A percentile compares a stretch with the other conserved stretches of the same genome.
Conservation (phyloP, 2,888 invertebrate genomes). For the Iselma pallidipennis region DNA sequence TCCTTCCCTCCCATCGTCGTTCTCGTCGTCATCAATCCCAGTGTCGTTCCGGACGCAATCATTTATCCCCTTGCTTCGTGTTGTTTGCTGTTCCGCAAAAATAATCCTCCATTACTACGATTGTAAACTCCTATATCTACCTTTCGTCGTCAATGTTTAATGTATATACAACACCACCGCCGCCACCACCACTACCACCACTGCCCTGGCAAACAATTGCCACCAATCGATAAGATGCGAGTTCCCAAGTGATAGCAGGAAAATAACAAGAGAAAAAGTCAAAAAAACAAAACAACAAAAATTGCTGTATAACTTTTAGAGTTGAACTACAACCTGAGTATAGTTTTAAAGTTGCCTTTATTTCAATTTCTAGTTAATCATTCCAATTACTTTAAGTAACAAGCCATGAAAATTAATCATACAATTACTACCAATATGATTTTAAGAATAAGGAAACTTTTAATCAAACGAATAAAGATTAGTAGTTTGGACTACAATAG, state of each 20-base stretch:
- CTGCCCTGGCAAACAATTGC: conserved; percentile 10
- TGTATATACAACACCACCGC: conserved; percentile 1
- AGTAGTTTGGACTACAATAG: no score
- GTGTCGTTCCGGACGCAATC: conserved; percentile 41
- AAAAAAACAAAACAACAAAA: no score
- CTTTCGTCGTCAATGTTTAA: conserved; percentile 19
- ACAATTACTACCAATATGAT: not conserved
- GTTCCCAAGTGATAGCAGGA: no score
- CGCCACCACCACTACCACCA: not conserved
- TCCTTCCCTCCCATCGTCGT: conserved; percentile 4
- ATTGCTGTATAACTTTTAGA: no score
- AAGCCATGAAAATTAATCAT: not conserved
- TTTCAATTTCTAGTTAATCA: no score
- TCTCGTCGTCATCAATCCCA: conserved; percentile 40
- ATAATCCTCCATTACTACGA: conserved; percentile 44
- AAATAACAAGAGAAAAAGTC: no score
- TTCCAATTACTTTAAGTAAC: not conserved
- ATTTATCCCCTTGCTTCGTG: conserved; percentile 39
- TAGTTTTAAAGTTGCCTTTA: no score
- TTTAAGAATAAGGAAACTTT: not conserved
- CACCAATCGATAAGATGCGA: conserved; percentile 11
- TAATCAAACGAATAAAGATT: no score
- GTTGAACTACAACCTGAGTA: no score
- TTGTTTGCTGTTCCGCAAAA: conserved; percentile 41
- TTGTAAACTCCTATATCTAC: conserved; percentile 32